Percentiles rank a stretch among this genome's conserved stretches.
These are phyloP conservation scores for Hirtodrosophila confusa DNA, from an alignment of 2,888 invertebrate species.

Conservation along the genomic window DNA sequence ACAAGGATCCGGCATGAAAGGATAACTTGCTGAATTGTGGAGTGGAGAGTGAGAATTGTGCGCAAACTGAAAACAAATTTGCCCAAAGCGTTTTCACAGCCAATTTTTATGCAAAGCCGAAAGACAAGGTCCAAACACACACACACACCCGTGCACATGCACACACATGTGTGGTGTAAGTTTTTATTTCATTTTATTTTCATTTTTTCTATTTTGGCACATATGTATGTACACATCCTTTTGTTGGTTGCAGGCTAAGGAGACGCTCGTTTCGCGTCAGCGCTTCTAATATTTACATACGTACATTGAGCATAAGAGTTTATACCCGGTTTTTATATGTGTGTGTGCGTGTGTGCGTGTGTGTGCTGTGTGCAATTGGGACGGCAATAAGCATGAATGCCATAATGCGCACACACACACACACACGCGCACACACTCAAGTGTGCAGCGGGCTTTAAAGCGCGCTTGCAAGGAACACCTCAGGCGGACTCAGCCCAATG, in stretches of 20 bases:
- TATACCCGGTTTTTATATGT: conserved; percentile 1
- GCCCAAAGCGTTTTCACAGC: conserved; percentile 80
- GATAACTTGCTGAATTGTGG: conserved; percentile 36
- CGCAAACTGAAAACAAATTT: conserved; percentile 66
- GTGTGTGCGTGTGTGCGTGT: conserved; percentile 8
- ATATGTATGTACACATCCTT: conserved; percentile 60
- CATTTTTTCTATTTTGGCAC: conserved; percentile 55
- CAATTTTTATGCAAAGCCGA: conserved; percentile 79
- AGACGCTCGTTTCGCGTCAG: conserved; percentile 32
- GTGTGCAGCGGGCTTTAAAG: conserved; percentile 21
- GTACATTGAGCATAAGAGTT: conserved; percentile 10
- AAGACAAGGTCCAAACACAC: conserved; percentile 59
- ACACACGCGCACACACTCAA: conserved; percentile 16
- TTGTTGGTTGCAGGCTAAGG: conserved; percentile 52
- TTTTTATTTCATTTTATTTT: conserved; percentile 13
- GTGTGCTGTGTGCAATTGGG: conserved; percentile 50
- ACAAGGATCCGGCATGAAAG: conserved; percentile 38
- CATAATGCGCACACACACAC: conserved; percentile 40
- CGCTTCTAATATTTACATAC: conserved; percentile 21
- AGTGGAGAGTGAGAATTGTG: conserved; percentile 39
- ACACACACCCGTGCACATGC: conserved; percentile 24
- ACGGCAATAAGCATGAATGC: conserved; percentile 67
- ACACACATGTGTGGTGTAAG: conserved; percentile 25
- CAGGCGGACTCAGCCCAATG: conserved; percentile 13
- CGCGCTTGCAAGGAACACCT: conserved; percentile 14